These are phyloP conservation scores for Apostichopus japonicus DNA, from an alignment of 35 echinoderm and acorn worm species.

Conservation along the genomic window DNA sequence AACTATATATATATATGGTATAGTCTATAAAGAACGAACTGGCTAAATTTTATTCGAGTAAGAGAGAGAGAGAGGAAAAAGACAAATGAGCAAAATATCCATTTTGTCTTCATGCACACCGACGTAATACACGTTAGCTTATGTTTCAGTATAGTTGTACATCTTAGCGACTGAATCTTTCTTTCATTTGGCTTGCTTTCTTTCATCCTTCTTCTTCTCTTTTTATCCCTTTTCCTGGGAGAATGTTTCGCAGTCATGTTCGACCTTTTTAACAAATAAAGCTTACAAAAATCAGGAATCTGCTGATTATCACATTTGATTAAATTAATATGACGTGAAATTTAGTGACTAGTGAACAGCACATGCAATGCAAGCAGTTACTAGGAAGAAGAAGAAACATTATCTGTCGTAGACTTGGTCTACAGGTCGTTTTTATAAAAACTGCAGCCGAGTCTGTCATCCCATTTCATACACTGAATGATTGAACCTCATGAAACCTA, in stretches of 20 bases:
- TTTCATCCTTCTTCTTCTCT: too few species aligned
- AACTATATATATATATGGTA: too few species aligned
- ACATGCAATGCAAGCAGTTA: not conserved
- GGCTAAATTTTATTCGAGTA: too few species aligned
- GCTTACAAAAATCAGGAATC: not conserved
- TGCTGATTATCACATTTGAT: conserved; percentile 1
- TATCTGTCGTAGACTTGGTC: not conserved
- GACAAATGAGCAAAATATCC: too few species aligned
- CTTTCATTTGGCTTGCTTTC: too few species aligned
- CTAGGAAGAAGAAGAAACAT: not conserved
- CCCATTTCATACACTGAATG: not conserved
- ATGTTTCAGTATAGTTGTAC: too few species aligned
- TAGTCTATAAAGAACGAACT: too few species aligned
- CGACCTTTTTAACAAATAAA: not conserved
- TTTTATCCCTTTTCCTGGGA: too few species aligned
- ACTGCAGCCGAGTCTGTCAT: not conserved
- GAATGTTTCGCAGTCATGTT: not conserved
- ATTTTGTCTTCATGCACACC: too few species aligned
- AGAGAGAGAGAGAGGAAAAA: too few species aligned
- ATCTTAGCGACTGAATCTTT: too few species aligned
- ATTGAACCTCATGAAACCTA: not conserved
- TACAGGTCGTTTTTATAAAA: not conserved
- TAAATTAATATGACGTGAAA: not conserved
- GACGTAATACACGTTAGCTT: too few species aligned
- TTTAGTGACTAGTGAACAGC: not conserved